phyloP scores from a whole-genome alignment of 2,888 invertebrate species.

The Morinoia aosen region DNA sequence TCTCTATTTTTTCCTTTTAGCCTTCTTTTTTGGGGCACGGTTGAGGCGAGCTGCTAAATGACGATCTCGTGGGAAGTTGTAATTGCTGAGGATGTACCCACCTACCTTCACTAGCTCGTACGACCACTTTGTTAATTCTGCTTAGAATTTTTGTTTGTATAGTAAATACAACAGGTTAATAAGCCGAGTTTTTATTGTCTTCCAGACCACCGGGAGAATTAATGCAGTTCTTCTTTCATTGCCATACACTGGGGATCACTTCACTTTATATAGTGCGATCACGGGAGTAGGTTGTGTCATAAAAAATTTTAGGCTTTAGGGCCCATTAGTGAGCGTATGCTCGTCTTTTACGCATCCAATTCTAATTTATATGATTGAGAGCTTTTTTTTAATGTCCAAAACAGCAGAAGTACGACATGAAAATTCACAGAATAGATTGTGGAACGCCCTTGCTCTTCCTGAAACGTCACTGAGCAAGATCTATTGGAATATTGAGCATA shows the following conservation, averaged over 20 bases:
- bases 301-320: not conserved
- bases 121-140: not conserved
- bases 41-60: not conserved
- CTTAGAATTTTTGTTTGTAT: not conserved
- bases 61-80: not conserved
- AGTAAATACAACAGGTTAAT: not conserved
- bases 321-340: not conserved
- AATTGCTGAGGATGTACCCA: not conserved
- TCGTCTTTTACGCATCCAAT: too few species aligned
- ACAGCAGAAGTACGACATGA: not conserved
- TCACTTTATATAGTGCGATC: not conserved
- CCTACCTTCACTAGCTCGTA: not conserved
- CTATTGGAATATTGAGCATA: too few species aligned
- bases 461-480: not conserved
- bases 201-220: not conserved
- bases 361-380: too few species aligned
- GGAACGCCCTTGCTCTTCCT: not conserved
- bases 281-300: not conserved
- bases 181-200: not conserved
- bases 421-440: too few species aligned
- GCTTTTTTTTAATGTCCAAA: not conserved
- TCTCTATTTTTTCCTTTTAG: too few species aligned
- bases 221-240: not conserved
- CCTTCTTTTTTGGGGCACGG: too few species aligned
- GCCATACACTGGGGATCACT: not conserved